phyloP scores from a whole-genome alignment of 2,113 vertebrate species.

The Sylvilagus bachmani region DNA sequence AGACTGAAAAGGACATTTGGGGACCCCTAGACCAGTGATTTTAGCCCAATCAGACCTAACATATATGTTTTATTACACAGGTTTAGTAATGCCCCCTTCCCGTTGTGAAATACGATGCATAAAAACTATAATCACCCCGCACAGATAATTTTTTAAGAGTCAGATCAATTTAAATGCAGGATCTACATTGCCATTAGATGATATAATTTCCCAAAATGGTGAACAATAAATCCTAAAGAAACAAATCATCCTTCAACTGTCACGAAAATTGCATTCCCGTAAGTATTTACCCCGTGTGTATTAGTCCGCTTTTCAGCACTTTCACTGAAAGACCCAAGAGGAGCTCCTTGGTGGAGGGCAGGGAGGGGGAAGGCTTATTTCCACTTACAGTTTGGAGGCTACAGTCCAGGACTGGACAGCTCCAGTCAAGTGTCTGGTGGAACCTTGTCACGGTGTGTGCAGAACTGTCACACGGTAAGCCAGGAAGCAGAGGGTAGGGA shows the following conservation, averaged over 20 bases:
- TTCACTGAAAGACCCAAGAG: too few relatives aligned
- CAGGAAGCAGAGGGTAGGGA: too few relatives aligned
- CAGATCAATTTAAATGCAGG: neutral
- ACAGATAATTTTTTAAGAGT: neutral
- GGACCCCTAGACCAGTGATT: neutral
- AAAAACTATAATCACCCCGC: neutral
- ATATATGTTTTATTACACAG: neutral
- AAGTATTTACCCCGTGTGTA: neutral
- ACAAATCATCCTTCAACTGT: neutral
- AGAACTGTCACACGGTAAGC: too few relatives aligned
- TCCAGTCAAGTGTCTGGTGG: too few relatives aligned
- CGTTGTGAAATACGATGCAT: neutral
- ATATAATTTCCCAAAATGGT: neutral
- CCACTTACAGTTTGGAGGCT: too few relatives aligned
- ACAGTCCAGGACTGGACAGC: too few relatives aligned
- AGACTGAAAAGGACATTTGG: neutral
- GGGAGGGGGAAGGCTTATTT: too few relatives aligned
- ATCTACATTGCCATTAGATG: neutral
- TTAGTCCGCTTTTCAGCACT: too few relatives aligned
- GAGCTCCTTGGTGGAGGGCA: too few relatives aligned
- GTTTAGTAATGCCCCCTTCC: neutral
- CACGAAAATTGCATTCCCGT: neutral
- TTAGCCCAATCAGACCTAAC: neutral
- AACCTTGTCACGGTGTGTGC: too few relatives aligned
- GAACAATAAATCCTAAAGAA: conserved; percentile 20